Percentiles rank a stretch among this genome's conserved stretches.
These are phyloP conservation scores for Elegia similella DNA, from an alignment of 2,888 invertebrate species.

Conservation along the genomic window DNA sequence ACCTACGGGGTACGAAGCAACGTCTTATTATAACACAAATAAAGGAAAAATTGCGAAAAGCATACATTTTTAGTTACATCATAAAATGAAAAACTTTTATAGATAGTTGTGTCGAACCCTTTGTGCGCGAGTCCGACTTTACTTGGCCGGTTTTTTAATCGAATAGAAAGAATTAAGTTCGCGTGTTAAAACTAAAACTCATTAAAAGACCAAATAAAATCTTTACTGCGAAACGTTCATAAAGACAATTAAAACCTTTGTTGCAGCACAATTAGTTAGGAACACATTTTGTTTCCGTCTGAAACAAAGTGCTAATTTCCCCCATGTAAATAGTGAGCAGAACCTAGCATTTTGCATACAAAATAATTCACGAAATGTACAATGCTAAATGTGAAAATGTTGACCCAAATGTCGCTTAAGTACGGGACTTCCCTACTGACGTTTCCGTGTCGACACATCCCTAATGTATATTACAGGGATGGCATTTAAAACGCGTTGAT, in stretches of 20 bases:
- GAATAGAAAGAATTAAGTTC: too few relatives aligned
- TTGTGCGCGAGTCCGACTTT: too few relatives aligned
- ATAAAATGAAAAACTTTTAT: too few relatives aligned
- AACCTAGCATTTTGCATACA: background rate
- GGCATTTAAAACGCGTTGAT: constrained; percentile 22
- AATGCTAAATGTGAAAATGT: background rate
- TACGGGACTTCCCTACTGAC: background rate
- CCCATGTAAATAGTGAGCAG: background rate
- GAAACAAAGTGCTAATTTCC: constrained; percentile 17
- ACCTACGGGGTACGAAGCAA: too few relatives aligned
- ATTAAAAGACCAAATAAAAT: background rate
- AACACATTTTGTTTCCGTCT: background rate
- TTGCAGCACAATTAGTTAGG: background rate
- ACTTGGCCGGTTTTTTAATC: too few relatives aligned
- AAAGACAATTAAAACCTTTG: background rate
- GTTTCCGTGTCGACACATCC: constrained; percentile 6
- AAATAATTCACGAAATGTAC: background rate
- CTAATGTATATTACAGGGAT: background rate
- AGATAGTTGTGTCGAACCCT: too few relatives aligned
- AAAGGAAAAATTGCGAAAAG: too few relatives aligned
- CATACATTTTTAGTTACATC: too few relatives aligned
- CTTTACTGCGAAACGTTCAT: background rate
- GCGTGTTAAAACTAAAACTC: background rate
- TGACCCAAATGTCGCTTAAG: constrained; percentile 1
- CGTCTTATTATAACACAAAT: too few relatives aligned